Conservation (phyloP, 2,797 vertebrate genomes). For the Gephyroberyx darwinii region DNA sequence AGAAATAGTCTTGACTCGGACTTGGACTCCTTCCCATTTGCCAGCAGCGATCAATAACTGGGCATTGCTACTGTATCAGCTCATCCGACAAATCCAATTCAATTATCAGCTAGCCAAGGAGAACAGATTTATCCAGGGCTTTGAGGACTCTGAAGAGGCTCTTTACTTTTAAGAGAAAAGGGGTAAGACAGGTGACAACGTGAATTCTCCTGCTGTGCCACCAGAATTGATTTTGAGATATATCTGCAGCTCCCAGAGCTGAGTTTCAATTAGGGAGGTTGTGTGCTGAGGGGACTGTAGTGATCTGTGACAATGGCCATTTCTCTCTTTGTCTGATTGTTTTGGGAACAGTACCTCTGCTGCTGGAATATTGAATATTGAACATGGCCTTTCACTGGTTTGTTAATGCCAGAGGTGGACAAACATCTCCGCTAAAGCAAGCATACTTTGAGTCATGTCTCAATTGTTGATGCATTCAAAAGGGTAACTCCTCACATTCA, state of each 20-base stretch:
- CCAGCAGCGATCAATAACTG: constrained; percentile 65
- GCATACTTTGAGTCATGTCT: neutral
- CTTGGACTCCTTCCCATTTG: constrained; percentile 43
- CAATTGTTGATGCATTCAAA: too few species aligned
- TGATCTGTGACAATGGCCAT: constrained; percentile 28
- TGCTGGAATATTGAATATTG: constrained; percentile 15
- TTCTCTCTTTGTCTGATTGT: constrained; percentile 18
- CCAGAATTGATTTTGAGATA: constrained; percentile 57
- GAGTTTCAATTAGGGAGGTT: constrained; percentile 39
- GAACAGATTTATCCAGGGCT: constrained; percentile 69
- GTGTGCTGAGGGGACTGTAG: constrained; percentile 28
- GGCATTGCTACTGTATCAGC: constrained; percentile 71
- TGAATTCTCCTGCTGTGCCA: constrained; percentile 39
- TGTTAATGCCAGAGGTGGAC: neutral
- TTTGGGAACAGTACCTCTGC: constrained; percentile 16
- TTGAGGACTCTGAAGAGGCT: constrained; percentile 49
- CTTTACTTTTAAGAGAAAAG: constrained; percentile 50
- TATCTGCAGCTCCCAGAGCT: constrained; percentile 46
- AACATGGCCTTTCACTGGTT: constrained; percentile 10
- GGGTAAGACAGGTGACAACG: constrained; percentile 42
- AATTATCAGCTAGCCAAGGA: constrained; percentile 70
- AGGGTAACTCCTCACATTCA: too few species aligned
- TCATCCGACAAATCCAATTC: constrained; percentile 77
- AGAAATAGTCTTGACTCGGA: constrained; percentile 33
- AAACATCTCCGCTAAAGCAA: constrained; percentile 19